Evolutionary conservation across 2,888 invertebrate species (phyloP), one percentile per base, ranked within the genome.

Genomic region (Phoronis australis): DNA sequence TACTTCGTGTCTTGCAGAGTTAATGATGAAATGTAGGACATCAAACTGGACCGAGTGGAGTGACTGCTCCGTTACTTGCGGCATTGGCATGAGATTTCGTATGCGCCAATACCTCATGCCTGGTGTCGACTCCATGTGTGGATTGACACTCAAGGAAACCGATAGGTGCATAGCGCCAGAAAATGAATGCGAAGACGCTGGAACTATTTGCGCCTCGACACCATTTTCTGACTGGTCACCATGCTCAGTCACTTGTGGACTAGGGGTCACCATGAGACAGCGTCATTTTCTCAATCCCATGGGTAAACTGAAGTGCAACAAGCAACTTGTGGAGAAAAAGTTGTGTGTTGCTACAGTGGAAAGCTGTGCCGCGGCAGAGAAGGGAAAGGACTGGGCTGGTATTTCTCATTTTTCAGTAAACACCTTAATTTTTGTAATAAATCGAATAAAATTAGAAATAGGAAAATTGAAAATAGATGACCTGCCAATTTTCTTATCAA

Each of bases 141-240:
- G 54, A 20, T 47, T 65, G 18, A 57, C 64, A 3, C 55, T 69
- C 15, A 56, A 60, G 52, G 68, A 74, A 50, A 64, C 60, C n/a
- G 71, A 73, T 47, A 60, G 64, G 38, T 75, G 75, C 52, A 58
- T 67, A 25, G 74, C 72, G 22, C 18, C 49, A 12, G 55, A 51
- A n/a, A 53, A 51, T 35, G 35, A 27, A 20, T 52, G 52, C 25
- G 46, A 45, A 15, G 23, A 38, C 9, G 15, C 9, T 31, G 31
- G 15, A 9, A n/a, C 75, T 48, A 66, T 71, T 37, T 78, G 78
- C 62, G 81, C 84, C 63, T 80, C 89, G 65, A 84, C 87, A 1
- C 82, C 83, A 39, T 94, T 93, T 93, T 83, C 88, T 25, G 83
- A 83, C 43, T 94, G 92, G 92, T 83, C 86, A 24, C 80, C 82